Evolutionary conservation across 1,140 invertebrate species (phyloP).

Genomic region (Rhyzopertha dominica): DNA sequence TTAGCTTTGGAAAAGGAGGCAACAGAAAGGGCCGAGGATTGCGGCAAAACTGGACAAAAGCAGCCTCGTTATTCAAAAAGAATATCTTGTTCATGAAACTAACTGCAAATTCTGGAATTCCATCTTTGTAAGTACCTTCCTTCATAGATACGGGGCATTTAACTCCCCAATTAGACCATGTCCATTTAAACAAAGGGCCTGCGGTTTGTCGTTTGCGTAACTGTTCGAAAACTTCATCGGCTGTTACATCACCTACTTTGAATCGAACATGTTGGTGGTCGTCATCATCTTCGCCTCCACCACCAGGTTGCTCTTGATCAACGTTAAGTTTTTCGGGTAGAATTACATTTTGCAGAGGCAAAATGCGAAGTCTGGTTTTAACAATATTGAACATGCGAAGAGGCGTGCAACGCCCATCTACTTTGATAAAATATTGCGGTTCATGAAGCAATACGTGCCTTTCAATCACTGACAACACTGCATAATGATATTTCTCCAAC

Average conservation of each 20-base stretch:
- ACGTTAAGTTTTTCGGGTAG: conserved; percentile 44
- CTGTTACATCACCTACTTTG: conserved; percentile 12
- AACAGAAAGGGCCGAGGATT: conserved; percentile 55
- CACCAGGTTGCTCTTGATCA: conserved; percentile 21
- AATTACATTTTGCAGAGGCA: conserved; percentile 45
- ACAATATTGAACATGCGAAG: conserved; percentile 48
- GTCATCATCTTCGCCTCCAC: conserved; percentile 16
- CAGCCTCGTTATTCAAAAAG: conserved; percentile 49
- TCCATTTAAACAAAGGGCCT: conserved; percentile 40
- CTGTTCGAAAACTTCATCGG: conserved; percentile 38
- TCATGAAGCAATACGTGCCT: conserved; percentile 48
- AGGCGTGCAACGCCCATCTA: conserved; percentile 50
- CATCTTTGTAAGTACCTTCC: conserved; percentile 45
- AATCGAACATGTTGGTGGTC: conserved; percentile 19
- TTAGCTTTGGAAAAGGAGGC: conserved; percentile 41
- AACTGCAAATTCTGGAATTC: conserved; percentile 49
- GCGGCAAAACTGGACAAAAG: conserved; percentile 48
- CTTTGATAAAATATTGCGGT: conserved; percentile 50
- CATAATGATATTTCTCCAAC: conserved; percentile 46
- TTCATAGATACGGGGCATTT: conserved; percentile 56
- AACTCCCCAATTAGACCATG: conserved; percentile 51
- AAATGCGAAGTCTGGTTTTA: conserved; percentile 42
- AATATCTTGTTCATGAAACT: conserved; percentile 56
- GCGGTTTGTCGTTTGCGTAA: conserved; percentile 29
- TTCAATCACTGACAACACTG: conserved; percentile 46